Conservation (phyloP, 1,140 invertebrate genomes). For the Holcopasites calliopsidis region DNA sequence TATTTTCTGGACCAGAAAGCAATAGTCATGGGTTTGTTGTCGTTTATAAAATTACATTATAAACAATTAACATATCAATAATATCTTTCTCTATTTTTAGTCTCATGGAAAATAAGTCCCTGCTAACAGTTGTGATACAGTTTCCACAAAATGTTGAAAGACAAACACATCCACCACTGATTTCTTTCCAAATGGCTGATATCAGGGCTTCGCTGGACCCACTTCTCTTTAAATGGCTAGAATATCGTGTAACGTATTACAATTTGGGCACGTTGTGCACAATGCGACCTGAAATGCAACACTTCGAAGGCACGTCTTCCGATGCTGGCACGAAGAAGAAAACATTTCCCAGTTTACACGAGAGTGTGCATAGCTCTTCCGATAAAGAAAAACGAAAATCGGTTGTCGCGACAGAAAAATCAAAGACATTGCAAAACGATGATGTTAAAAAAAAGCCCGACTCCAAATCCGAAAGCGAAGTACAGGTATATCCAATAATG, state of each 20-base stretch:
- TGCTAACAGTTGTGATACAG: slow-evolving; percentile 79
- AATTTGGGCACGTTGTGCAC: slow-evolving; percentile 61
- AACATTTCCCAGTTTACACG: slow-evolving; percentile 75
- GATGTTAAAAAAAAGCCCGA: slow-evolving; percentile 73
- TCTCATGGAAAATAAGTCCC: slow-evolving; percentile 64
- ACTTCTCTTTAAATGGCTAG: slow-evolving; percentile 82
- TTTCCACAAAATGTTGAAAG: slow-evolving; percentile 78
- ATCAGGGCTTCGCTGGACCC: slow-evolving; percentile 83
- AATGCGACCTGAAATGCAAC: slow-evolving; percentile 57
- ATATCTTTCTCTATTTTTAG: slow-evolving; percentile 62
- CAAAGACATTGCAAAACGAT: slow-evolving; percentile 68
- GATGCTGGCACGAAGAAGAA: slow-evolving; percentile 73
- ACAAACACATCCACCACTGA: slow-evolving; percentile 80
- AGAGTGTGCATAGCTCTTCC: slow-evolving; percentile 77
- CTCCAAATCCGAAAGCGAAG: slow-evolving; percentile 69
- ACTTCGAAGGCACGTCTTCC: slow-evolving; percentile 69
- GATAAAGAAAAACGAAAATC: slow-evolving; percentile 74
- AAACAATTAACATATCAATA: neutral
- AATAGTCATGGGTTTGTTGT: slow-evolving; percentile 61
- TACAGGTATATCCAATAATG: slow-evolving; percentile 66
- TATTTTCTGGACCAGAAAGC: slow-evolving; percentile 81
- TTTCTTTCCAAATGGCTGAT: slow-evolving; percentile 82
- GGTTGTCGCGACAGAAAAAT: slow-evolving; percentile 68
- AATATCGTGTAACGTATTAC: slow-evolving; percentile 78
- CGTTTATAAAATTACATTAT: neutral